Percentiles rank a stretch among this genome's conserved stretches.
phyloP scores from a whole-genome alignment of 2,113 vertebrate genomes.

The Eretmochelys imbricata region DNA sequence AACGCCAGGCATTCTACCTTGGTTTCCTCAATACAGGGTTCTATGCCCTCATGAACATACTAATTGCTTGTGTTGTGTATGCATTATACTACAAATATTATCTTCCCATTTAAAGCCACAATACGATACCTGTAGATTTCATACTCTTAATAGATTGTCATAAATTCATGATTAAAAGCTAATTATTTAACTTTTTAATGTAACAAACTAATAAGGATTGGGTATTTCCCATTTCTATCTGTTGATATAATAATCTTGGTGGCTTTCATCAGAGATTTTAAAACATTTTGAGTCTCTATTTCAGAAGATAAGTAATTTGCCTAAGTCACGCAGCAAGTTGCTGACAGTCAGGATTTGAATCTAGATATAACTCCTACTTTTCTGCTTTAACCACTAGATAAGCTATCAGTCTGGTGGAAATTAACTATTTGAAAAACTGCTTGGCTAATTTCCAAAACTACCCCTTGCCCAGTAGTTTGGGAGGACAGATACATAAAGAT shows the following conservation, averaged over 20 bases:
- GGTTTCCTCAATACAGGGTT: background rate
- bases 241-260: background rate
- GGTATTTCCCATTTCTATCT: background rate
- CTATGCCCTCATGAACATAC: background rate
- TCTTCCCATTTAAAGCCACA: background rate
- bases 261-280: background rate
- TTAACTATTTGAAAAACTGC: background rate
- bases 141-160: background rate
- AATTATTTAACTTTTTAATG: background rate
- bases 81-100: background rate
- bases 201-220: background rate
- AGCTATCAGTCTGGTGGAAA: accelerated
- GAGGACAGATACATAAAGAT: background rate
- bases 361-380: background rate
- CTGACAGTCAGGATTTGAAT: background rate
- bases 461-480: background rate
- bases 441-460: background rate
- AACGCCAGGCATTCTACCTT: background rate
- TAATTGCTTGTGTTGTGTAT: background rate
- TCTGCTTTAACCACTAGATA: background rate
- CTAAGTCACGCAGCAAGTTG: background rate
- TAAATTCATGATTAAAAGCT: background rate
- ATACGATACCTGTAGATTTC: accelerated
- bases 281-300: no score
- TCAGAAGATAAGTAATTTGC: background rate